Percentiles rank a stretch among this genome's conserved stretches.
phyloP scores from a whole-genome alignment of 2,113 vertebrate species.

The Alligator mississippiensis region DNA sequence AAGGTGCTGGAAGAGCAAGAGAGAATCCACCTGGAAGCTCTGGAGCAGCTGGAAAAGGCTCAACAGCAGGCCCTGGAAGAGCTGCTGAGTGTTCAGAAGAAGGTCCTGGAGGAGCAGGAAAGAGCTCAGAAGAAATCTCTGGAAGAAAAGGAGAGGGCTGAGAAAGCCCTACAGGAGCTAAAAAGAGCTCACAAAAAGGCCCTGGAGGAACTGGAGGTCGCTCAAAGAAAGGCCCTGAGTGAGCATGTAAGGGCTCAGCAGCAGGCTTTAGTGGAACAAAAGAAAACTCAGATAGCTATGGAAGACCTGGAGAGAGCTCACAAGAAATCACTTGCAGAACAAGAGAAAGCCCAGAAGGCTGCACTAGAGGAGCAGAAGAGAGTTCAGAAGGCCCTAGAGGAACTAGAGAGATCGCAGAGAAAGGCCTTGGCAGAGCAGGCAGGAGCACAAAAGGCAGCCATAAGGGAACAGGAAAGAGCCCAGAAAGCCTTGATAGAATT shows the following conservation, averaged over 20 bases:
- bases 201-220: background rate
- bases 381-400: background rate
- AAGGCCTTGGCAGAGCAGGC: background rate
- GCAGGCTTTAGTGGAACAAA: background rate
- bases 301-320: conserved; percentile 12
- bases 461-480: background rate
- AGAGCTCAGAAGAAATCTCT: background rate
- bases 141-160: background rate
- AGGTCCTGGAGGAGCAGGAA: background rate
- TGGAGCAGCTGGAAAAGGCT: background rate
- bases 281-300: background rate
- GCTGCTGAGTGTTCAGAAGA: background rate
- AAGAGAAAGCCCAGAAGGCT: background rate
- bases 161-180: background rate
- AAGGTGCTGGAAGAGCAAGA: background rate
- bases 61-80: background rate
- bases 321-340: background rate
- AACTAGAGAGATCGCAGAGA: background rate
- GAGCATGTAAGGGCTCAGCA: background rate
- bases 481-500: background rate
- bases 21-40: background rate
- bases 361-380: background rate
- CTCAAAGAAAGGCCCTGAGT: background rate
- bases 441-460: background rate
- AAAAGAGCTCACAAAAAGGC: background rate